Evolutionary conservation across 2,797 vertebrate species (phyloP).

Genomic region (Malurus leucopterus): DNA sequence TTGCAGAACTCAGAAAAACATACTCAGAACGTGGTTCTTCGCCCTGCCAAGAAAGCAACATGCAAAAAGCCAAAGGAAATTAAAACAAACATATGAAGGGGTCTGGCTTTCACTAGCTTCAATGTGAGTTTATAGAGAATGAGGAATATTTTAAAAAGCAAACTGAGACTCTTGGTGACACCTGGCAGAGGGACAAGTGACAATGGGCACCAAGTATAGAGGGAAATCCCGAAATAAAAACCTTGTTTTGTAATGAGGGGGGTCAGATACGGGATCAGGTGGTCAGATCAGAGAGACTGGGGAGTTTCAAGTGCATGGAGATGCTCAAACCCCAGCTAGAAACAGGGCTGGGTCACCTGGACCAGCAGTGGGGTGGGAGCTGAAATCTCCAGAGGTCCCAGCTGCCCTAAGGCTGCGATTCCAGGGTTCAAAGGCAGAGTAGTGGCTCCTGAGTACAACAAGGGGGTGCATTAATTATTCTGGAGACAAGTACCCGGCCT

Average conservation of each 20-base stretch:
- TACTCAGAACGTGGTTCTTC: neutral
- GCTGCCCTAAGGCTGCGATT: neutral
- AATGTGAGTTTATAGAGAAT: neutral
- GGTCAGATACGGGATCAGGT: neutral
- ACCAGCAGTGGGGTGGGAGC: neutral
- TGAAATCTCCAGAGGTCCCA: neutral
- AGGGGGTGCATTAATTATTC: neutral
- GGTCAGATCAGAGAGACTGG: neutral
- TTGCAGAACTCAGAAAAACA: neutral
- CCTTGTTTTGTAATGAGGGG: neutral
- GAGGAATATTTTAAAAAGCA: neutral
- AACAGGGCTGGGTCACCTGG: neutral
- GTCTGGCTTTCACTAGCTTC: neutral
- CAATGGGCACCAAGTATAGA: neutral
- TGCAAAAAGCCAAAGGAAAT: neutral
- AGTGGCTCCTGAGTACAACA: accelerated
- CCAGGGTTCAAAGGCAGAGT: neutral
- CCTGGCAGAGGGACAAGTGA: neutral
- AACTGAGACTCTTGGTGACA: neutral
- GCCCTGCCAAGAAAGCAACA: neutral
- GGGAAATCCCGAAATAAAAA: neutral
- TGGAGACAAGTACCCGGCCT: neutral
- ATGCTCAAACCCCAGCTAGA: neutral
- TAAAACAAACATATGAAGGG: neutral
- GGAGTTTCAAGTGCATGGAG: neutral